Base-by-base conservation (phyloP, 2,797 vertebrate species). In the Philypnodon macrostomus region DNA sequence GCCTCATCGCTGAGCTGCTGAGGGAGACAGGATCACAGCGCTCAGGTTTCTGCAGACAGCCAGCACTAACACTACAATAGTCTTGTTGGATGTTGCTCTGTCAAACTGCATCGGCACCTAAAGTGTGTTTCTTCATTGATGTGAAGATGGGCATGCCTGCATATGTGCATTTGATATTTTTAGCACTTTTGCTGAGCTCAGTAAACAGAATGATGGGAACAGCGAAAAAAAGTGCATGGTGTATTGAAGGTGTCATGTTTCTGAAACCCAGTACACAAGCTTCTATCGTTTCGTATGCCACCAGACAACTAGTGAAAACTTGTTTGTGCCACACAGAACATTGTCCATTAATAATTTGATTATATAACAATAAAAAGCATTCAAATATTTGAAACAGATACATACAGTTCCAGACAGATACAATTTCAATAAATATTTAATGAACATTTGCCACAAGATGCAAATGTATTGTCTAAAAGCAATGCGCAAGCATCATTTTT, bases 1-100 rank as follows among this genome's bases (percentile, higher is more conserved):
- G 90, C 85, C 33, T 81, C 65, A 5, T 89, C 86, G 42, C 86
- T 74, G 29, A 79, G 83, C 35, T 86, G 91, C 96, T 99, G 80
- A 77, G 81, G 73, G 61, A 85, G 74, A 85, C 39, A 85, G 48
- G 47, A 76, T 75, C 23, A 2, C 53, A 57, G 14, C 23, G 81
- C 53, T 91, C 84, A 91, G 78, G 84, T 88, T 89, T 89, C 87
- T 71, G 52, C 35, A 38, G 55, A 44, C 73, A 59, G 50, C 51
- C 40, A 67, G 47, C 45, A 33, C 54, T 30, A 21, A 60, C 53
- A 37, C 55, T 30, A 47, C 38, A 52, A 56, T 47, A 34, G 34
- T 53, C n/a, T 40, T 61, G 50, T 65, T n/a, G 41, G 52, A 5
- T 54, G 24, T 16, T 7, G 30, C 21, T 36, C 35, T 39, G 17